Conservation (phyloP, 2,888 invertebrate genomes). For the Apodemia zela region DNA sequence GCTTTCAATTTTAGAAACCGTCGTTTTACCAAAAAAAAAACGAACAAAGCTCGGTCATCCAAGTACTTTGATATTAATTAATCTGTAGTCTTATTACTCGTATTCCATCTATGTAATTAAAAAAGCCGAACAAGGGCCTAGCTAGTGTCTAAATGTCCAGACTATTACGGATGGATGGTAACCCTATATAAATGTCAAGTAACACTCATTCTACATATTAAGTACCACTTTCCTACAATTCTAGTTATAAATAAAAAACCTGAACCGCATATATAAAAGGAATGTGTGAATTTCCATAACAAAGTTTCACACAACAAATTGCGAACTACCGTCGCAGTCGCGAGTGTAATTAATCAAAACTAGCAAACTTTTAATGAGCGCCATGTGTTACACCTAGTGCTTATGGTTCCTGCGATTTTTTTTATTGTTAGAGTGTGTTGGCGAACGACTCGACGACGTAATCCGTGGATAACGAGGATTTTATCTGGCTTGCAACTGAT, state of each 20-base stretch:
- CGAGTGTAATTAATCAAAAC: constrained; percentile 37
- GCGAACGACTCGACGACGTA: background rate
- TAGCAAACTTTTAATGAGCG: constrained; percentile 38
- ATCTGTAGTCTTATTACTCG: too few relatives aligned
- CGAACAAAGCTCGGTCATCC: too few relatives aligned
- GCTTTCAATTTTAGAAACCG: too few relatives aligned
- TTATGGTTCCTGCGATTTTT: constrained; percentile 12
- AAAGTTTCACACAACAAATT: constrained; percentile 25
- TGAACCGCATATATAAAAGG: constrained; percentile 18
- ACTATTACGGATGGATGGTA: too few relatives aligned
- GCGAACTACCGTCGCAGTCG: constrained; percentile 27
- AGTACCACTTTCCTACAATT: background rate
- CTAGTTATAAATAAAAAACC: constrained; percentile 4
- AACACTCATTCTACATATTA: background rate
- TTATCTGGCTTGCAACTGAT: background rate
- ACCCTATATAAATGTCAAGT: too few relatives aligned
- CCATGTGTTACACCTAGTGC: constrained; percentile 27
- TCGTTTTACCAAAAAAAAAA: too few relatives aligned
- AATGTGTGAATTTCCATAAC: constrained; percentile 27
- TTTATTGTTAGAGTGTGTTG: background rate
- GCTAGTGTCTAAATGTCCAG: too few relatives aligned
- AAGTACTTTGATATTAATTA: too few relatives aligned
- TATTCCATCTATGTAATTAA: too few relatives aligned
- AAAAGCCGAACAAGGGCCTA: too few relatives aligned
- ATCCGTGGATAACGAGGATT: background rate